phyloP scores from a whole-genome alignment of 1,140 invertebrate genomes.

The Drosophila burlai region DNA sequence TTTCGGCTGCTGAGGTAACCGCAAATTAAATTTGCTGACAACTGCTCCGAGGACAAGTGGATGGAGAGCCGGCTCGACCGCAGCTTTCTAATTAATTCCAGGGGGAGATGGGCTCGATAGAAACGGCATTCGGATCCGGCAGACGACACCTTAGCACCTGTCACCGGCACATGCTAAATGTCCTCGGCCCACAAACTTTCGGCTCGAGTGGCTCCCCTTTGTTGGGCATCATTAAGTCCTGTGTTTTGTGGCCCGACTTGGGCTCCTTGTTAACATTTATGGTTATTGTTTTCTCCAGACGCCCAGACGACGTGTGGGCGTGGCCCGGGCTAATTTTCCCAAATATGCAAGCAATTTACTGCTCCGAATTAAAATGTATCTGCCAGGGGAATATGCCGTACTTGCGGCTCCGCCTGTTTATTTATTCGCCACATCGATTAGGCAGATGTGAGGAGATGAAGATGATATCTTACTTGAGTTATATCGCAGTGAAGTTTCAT shows the following conservation, averaged over 20 bases:
- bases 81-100: constrained; percentile 75
- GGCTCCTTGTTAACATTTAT: constrained; percentile 79
- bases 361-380: constrained; percentile 26
- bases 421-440: constrained; percentile 28
- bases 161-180: constrained; percentile 50
- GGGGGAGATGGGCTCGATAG: constrained; percentile 18
- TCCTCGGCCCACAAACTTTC: constrained; percentile 33
- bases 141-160: constrained; percentile 74
- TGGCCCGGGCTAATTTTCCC: constrained; percentile 44
- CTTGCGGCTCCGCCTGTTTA: background rate
- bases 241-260: constrained; percentile 40
- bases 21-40: constrained; percentile 76
- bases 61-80: constrained; percentile 36
- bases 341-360: constrained; percentile 59
- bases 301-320: constrained; percentile 39
- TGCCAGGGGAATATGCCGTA: constrained; percentile 6
- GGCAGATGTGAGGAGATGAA: constrained; percentile 3
- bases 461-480: constrained; percentile 6
- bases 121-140: constrained; percentile 41
- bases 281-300: constrained; percentile 64
- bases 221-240: constrained; percentile 77
- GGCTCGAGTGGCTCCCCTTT: constrained; percentile 41
- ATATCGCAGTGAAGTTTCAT: background rate
- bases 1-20: constrained; percentile 38
- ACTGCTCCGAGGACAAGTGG: constrained; percentile 45